Percentiles rank a stretch among this genome's conserved stretches.
Evolutionary conservation across 2,797 vertebrate genomes (phyloP).

Genomic region (Linurgus olivaceus): DNA sequence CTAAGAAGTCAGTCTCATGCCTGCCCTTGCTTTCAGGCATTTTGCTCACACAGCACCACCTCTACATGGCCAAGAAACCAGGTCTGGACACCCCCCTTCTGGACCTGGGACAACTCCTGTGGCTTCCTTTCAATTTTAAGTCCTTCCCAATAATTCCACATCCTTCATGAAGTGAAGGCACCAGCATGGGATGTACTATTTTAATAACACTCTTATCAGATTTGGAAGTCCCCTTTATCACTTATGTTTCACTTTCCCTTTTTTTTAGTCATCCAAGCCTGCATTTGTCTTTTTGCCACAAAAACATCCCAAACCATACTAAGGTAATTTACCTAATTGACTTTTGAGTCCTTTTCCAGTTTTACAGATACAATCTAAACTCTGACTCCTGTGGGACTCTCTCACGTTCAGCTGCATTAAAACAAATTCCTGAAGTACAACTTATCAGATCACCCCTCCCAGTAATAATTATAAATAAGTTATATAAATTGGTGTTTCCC

Average conservation of each 20-base stretch:
- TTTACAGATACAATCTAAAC: neutral
- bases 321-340: neutral
- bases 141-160: neutral
- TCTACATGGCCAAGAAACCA: rapidly evolving
- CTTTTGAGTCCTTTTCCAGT: neutral
- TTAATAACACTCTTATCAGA: neutral
- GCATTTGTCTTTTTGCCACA: neutral
- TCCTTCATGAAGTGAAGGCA: neutral
- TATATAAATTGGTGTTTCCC: neutral
- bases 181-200: neutral
- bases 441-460: neutral
- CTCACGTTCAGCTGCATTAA: neutral
- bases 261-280: neutral
- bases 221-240: neutral
- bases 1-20: neutral
- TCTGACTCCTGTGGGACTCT: neutral
- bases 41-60: neutral
- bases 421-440: neutral
- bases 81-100: rapidly evolving
- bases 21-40: neutral
- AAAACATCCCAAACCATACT: neutral
- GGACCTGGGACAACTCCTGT: neutral
- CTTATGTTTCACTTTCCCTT: neutral
- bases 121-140: neutral
- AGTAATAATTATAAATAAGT: neutral